Conservation (phyloP, 2,888 invertebrate species). For the Trichogramma evanescens region DNA sequence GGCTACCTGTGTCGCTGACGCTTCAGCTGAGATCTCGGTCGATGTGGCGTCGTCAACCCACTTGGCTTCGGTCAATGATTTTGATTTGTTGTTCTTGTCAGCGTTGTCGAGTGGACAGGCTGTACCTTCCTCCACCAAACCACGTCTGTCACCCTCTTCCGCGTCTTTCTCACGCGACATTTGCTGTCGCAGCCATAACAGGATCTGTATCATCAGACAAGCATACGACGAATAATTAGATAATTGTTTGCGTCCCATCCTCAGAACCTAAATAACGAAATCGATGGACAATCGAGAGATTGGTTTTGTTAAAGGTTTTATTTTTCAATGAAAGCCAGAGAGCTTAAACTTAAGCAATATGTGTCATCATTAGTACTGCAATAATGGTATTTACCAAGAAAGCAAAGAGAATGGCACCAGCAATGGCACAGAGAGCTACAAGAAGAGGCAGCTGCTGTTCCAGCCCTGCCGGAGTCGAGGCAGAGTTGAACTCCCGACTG, state of each 20-base stretch:
- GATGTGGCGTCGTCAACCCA: constrained; percentile 38
- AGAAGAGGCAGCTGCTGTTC: constrained; percentile 42
- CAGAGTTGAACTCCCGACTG: constrained; percentile 41
- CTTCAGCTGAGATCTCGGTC: constrained; percentile 10
- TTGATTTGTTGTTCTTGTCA: constrained; percentile 28
- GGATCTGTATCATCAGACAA: constrained; percentile 29
- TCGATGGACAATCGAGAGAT: no score
- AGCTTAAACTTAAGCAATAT: no score
- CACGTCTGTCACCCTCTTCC: constrained; percentile 44
- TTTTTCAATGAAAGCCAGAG: neutral
- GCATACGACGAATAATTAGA: neutral
- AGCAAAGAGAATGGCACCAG: constrained; percentile 44
- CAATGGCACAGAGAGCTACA: constrained; percentile 42
- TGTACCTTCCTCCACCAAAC: constrained; percentile 44
- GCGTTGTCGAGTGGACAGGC: constrained; percentile 33
- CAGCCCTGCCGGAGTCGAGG: constrained; percentile 41
- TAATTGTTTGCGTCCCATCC: no score
- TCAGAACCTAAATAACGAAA: no score
- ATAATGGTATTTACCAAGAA: constrained; percentile 36
- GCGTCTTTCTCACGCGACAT: constrained; percentile 47
- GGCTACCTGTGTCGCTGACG: constrained; percentile 2
- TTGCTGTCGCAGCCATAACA: constrained; percentile 48
- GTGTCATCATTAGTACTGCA: no score
- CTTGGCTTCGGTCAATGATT: constrained; percentile 37
- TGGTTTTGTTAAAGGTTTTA: no score